Evolutionary conservation across 2,113 vertebrate species (phyloP), one percentile per base, ranked within the genome.

Genomic region (Pampusana beccarii): DNA sequence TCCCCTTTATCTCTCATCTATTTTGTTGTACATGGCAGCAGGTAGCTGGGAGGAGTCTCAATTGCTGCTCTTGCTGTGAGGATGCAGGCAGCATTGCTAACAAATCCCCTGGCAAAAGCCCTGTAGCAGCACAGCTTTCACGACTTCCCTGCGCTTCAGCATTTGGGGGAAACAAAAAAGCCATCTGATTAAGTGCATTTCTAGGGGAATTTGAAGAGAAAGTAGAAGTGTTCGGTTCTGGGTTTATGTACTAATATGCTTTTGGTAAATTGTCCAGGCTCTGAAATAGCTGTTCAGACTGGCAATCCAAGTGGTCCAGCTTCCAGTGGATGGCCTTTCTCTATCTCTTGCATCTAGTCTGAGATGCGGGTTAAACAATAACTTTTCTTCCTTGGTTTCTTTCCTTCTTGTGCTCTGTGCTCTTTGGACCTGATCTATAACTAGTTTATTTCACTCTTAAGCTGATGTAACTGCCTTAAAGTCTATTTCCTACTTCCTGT

Each of bases 341-440:
- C 44, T 65, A 0, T 86, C 48, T 94, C 71, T 33, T 50, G 20
- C 7, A 11, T 77, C 40, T 61, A 13, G 70, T 70, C 77, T 69
- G 92, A 91, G 88, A n/a, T 40, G 31, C 25, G 73, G 58, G 91
- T 97, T 97, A 97, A 96, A 94, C 86, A 92, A 12, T 92, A 94
- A 95, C 92, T 87, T 57, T 19, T 8, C 38, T 66, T n/a, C 75
- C 23, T 3, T 54, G 20, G 4, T n/a, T 92, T 64, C 54, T 60
- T 94, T 81, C 70, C 58, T 72, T 66, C 69, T 77, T 77, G 50
- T 31, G 31, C 1, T 61, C 75, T 66, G 12, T 87, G 73, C 65
- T 93, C 95, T 94, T 93, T 85, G 87, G 66, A 89, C 88, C 51
- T 82, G 28, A 57, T 51, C 2, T 72, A n/a, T 16, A 72, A 21